Conservation (phyloP, 2,113 vertebrate genomes). For the Cyphomyrus plagiostoma region DNA sequence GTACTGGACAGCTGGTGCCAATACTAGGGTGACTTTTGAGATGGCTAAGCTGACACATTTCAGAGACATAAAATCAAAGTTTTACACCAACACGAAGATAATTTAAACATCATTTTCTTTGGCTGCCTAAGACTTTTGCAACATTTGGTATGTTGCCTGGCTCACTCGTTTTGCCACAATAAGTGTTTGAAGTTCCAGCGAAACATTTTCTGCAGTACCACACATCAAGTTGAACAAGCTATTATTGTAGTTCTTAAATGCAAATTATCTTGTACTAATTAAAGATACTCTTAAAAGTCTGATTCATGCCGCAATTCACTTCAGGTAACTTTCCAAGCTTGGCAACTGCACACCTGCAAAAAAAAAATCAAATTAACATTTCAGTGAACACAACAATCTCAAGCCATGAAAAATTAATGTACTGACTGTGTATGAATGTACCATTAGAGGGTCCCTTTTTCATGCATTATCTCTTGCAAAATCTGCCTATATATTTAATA, state of each 20-base stretch:
- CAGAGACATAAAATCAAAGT: neutral
- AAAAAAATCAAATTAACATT: neutral
- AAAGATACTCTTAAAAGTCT: neutral
- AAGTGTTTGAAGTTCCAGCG: neutral
- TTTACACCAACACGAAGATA: neutral
- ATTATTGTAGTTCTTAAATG: neutral
- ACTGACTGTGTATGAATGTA: neutral
- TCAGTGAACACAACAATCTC: neutral
- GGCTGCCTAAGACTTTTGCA: neutral
- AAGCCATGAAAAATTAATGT: conserved; percentile 5
- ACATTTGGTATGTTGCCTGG: neutral
- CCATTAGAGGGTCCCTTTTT: neutral
- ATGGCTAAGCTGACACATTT: neutral
- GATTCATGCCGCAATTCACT: neutral
- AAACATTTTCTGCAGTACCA: neutral
- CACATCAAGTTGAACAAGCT: neutral
- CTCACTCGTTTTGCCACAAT: neutral
- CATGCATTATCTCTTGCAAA: neutral
- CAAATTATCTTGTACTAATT: neutral
- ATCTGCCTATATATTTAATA: conserved; percentile 14
- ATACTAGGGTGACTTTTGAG: neutral
- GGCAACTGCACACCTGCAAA: neutral
- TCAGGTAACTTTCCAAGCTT: neutral
- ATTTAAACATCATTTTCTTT: neutral
- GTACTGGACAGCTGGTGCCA: neutral